Percentiles rank a stretch among this genome's conserved stretches.
These are phyloP conservation scores for Dicaeum eximium DNA, from an alignment of 2,113 vertebrate genomes.

Conservation along the genomic window DNA sequence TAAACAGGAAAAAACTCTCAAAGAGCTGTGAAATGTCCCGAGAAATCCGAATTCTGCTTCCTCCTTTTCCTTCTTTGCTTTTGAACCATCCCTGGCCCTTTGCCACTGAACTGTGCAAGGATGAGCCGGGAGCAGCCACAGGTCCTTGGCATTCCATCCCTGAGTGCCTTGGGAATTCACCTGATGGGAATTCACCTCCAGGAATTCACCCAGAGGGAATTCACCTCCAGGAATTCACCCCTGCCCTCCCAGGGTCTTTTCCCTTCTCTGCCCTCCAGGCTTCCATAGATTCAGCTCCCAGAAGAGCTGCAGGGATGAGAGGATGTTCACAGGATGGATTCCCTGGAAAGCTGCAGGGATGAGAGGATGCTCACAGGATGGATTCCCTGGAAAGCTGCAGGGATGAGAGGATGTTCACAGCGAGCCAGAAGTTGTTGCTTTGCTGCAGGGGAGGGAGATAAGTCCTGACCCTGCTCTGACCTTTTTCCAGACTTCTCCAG, in stretches of 20 bases:
- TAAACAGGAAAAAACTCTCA: not conserved
- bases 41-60: not conserved
- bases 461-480: not conserved
- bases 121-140: not conserved
- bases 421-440: not conserved
- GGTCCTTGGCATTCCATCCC: not conserved
- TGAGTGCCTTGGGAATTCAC: not conserved
- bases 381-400: not conserved
- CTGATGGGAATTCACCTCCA: not conserved
- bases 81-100: not conserved
- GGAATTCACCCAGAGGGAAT: not conserved
- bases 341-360: no score
- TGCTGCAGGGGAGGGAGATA: not conserved
- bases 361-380: not conserved
- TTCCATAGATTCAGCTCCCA: not conserved
- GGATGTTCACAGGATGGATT: no score
- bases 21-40: not conserved
- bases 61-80: not conserved
- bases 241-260: not conserved
- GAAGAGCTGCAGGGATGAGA: no score
- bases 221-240: not conserved
- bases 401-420: not conserved
- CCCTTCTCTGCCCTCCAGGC: not conserved
- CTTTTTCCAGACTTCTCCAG: not conserved
- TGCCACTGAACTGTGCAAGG: not conserved